phyloP scores from a whole-genome alignment of 2,888 invertebrate species.

The Tetheella fluctuosa region DNA sequence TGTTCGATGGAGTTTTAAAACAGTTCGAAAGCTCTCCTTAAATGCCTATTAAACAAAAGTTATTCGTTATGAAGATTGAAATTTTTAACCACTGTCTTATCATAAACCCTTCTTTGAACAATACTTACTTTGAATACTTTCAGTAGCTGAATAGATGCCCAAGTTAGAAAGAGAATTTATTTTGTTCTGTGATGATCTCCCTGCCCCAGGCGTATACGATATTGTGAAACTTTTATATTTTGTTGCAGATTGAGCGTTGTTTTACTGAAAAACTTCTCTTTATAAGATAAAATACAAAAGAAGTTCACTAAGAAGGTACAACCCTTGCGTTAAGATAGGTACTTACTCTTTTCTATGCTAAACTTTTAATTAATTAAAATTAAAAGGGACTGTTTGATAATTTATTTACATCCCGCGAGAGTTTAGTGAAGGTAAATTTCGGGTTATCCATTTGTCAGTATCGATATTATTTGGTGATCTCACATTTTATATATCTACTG shows the following conservation, averaged over 20 bases:
- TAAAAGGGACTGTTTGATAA: conserved; percentile 56
- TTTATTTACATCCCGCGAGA: conserved; percentile 4
- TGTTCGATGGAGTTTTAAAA: neutral
- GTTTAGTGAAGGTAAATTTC: conserved; percentile 14
- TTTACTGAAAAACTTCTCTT: conserved; percentile 79
- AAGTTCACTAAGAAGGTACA: conserved; percentile 69
- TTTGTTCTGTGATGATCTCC: conserved; percentile 68
- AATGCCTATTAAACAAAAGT: neutral
- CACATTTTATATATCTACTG: too few species aligned
- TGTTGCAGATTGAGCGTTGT: conserved; percentile 78
- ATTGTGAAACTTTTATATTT: conserved; percentile 82
- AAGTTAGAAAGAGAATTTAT: conserved; percentile 68
- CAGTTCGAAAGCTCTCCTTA: conserved; percentile 1
- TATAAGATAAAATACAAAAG: conserved; percentile 80
- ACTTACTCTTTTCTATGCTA: conserved; percentile 57
- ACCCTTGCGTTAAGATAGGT: conserved; percentile 74
- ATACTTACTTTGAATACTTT: conserved; percentile 52
- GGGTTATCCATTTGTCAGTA: too few species aligned
- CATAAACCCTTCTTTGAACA: conserved; percentile 47
- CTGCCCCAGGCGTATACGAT: conserved; percentile 78
- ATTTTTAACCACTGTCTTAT: conserved; percentile 25
- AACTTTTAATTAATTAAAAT: conserved; percentile 82
- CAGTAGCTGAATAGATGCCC: conserved; percentile 53
- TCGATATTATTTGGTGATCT: too few species aligned
- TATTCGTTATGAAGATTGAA: conserved; percentile 1